Evolutionary conservation across 2,113 vertebrate genomes (phyloP), one percentile per base, ranked within the genome.

Genomic region (Ceyx cyanopectus): DNA sequence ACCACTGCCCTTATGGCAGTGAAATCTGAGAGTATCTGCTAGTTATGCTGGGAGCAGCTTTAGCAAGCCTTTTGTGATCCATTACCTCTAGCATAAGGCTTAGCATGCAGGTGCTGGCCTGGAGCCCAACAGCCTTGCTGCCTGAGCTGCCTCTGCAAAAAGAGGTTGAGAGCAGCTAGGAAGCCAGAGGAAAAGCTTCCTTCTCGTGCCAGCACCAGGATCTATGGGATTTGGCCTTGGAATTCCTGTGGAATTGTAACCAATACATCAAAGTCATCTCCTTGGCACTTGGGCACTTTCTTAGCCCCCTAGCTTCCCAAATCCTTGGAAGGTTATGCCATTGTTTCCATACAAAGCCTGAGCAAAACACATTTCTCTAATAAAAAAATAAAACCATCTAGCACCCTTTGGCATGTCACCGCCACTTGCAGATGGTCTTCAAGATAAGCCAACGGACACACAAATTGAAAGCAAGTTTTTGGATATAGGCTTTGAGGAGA

Each of bases 211-310:
- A 93, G 74, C 46, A 54, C 46, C 74, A 61, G 37, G 41, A 66
- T 89, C 66, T 40, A 57, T 6, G 10, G 74, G 73, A 93, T 93
- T 66, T 95, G 81, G 45, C 54, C 26, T 82, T 85, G 66, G 70
- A 92, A 91, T 89, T 92, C 57, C 84, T 73, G 50, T 45, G 29
- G 58, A 89, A 37, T 73, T 66, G 30, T 75, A 93, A 86, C 54
- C 65, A 86, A 56, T 66, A 54, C 41, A 92, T 92, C 62, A 92
- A 93, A 93, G 76, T 72, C 86, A 81, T 13, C 18, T 92, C 58
- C 54, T 79, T 87, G 74, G 30, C 37, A 62, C 19, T 58, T 72
- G 32, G 23, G 50, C 50, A 90, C 12, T 53, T 72, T 53, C 85
- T 92, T 77, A 87, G 88, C 5, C 66, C 17, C 29, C 11, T 32